A percentile compares a stretch with the other conserved stretches of the same genome.
These are phyloP conservation scores for Coptodon bakossiorum DNA, from an alignment of 2,113 vertebrate species.

Conservation along the genomic window DNA sequence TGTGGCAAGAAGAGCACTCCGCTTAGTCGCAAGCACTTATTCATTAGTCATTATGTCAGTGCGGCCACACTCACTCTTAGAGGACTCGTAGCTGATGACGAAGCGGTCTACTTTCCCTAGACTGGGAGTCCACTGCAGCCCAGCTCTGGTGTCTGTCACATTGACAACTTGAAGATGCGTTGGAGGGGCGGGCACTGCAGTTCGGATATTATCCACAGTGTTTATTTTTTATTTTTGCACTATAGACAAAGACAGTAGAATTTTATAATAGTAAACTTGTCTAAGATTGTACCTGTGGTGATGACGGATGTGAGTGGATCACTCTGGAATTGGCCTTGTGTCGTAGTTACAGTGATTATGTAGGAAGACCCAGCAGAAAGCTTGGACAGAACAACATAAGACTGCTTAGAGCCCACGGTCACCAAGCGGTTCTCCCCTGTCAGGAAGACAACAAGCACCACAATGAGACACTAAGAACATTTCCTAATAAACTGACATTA, in stretches of 20 bases:
- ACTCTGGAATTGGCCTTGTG: conserved; percentile 74
- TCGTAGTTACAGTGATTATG: conserved; percentile 74
- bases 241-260: not conserved
- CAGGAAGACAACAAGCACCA: not conserved
- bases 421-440: conserved; percentile 77
- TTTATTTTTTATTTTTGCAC: not conserved
- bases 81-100: conserved; percentile 74
- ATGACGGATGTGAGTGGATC: conserved; percentile 74
- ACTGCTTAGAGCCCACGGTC: conserved; percentile 56
- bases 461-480: not conserved
- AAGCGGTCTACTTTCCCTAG: conserved; percentile 78
- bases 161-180: conserved; percentile 72
- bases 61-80: conserved; percentile 70
- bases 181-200: conserved; percentile 79
- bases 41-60: not conserved
- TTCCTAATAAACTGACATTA: not conserved
- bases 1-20: conserved; percentile 2
- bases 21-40: not conserved
- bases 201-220: not conserved
- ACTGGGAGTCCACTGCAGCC: conserved; percentile 78
- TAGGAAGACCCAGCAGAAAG: conserved; percentile 76
- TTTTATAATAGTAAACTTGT: not conserved
- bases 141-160: conserved; percentile 73
- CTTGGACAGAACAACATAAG: conserved; percentile 62
- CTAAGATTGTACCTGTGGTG: conserved; percentile 72